Evolutionary conservation across 2,113 vertebrate species (phyloP), one percentile per base, ranked within the genome.

Genomic region (Dasyornis broadbenti): DNA sequence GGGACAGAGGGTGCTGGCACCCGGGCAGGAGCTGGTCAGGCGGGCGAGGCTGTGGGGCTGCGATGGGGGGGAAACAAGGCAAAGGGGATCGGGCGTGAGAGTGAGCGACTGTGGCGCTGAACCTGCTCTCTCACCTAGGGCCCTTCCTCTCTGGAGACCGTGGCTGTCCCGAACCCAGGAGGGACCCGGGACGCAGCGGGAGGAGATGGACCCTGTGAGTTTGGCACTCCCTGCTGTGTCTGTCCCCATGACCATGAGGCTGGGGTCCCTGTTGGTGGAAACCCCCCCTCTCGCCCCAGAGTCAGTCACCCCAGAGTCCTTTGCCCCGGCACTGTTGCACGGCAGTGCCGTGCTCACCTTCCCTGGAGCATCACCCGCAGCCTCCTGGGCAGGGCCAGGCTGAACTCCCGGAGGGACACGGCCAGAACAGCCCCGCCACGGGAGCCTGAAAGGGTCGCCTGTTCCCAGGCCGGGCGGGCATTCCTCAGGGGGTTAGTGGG

Each of bases 111-210:
- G 1, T 40, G 0, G 1, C 0, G 3, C 33, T 76, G 30, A 89
- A 44, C 65, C n/a, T 80, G 19, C 68, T 72, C 37, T 94, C 26
- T 11, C 15, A 75, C 56, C 57, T 82, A 98, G 98, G 77, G 53
- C 63, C 65, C 19, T 78, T 31, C 89, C 86, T n/a, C 95, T 98
- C 60, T 99, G 98, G 98, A 98, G 98, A 95, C 98, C 98, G 1
- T 99, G 98, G 98, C 91, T 98, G 52, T 88, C 95, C 57, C 92
- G 35, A 59, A 61, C 88, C 42, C 95, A 89, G 68, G 97, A 98
- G n/a, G n/a, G 17, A 11, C 45, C 56, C 5, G 52, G 27, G 39
- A 35, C 7, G 57, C 64, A 4, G 82, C 90, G 53, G 30, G 92
- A 64, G 42, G 95, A 66, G 35, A 79, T 3, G 6, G 69, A 97